Evolutionary conservation across 2,797 vertebrate species (phyloP).

Genomic region (Tachyglossus aculeatus): DNA sequence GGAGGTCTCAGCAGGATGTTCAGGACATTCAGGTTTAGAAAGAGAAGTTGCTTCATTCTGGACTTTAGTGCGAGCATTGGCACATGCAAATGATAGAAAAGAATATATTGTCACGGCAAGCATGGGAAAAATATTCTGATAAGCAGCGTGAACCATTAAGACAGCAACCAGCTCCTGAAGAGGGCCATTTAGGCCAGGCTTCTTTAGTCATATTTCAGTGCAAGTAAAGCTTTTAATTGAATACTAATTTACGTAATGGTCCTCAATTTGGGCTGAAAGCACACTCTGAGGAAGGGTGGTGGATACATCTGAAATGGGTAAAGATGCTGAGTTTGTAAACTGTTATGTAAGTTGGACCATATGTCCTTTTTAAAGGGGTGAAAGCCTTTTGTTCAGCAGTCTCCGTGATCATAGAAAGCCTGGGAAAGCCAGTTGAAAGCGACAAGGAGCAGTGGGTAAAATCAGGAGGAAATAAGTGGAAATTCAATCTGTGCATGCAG

Average conservation of each 20-base stretch:
- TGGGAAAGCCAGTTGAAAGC: not conserved
- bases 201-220: not conserved
- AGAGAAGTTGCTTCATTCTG: too few species aligned
- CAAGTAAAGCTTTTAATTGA: not conserved
- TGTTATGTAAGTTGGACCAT: not conserved
- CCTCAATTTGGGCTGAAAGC: not conserved
- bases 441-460: not conserved
- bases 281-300: not conserved
- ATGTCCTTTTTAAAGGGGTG: not conserved
- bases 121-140: too few species aligned
- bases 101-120: too few species aligned
- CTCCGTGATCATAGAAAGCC: fast-evolving
- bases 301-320: not conserved
- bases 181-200: fast-evolving
- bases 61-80: too few species aligned
- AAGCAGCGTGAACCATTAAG: too few species aligned
- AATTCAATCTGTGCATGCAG: fast-evolving
- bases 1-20: too few species aligned
- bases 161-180: fast-evolving
- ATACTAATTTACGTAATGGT: not conserved
- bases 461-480: not conserved
- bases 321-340: not conserved
- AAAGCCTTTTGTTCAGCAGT: not conserved
- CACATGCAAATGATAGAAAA: too few species aligned
- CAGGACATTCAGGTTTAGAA: too few species aligned